Conservation (phyloP, 2,888 invertebrate genomes). For the Amblyteles armatorius region DNA sequence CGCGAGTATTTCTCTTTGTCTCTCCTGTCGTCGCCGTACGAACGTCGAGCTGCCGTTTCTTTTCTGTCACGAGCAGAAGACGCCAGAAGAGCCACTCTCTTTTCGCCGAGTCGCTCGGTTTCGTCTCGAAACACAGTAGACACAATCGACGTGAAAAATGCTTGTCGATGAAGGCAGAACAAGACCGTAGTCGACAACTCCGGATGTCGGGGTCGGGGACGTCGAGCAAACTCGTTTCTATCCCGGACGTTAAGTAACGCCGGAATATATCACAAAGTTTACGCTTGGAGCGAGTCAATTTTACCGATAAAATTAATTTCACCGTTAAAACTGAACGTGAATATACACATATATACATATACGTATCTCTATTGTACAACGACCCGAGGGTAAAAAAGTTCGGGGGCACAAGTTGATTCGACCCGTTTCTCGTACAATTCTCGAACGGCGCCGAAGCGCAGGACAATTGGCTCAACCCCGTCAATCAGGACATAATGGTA, state of each 20-base stretch:
- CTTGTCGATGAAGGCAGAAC: conserved; percentile 40
- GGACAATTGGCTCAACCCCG: neutral
- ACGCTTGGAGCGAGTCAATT: conserved; percentile 35
- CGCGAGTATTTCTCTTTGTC: conserved; percentile 49
- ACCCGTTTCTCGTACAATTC: neutral
- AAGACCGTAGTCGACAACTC: conserved; percentile 30
- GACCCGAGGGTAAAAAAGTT: neutral
- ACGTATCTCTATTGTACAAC: too few species aligned
- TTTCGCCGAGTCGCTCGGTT: conserved; percentile 47
- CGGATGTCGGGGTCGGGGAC: conserved; percentile 57
- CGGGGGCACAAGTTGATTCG: neutral
- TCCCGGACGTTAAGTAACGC: conserved; percentile 20
- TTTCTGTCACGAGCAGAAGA: conserved; percentile 54
- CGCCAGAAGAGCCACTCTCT: conserved; percentile 54
- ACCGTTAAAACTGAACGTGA: too few species aligned
- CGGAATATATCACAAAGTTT: conserved; percentile 25
- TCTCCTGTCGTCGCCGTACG: conserved; percentile 38
- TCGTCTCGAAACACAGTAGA: conserved; percentile 33
- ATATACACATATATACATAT: too few species aligned
- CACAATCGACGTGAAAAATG: conserved; percentile 50
- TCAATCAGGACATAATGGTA: neutral
- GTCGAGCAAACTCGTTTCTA: conserved; percentile 17
- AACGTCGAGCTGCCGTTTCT: conserved; percentile 57
- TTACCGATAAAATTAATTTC: neutral
- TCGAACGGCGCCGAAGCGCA: neutral